A percentile compares a stretch with the other conserved stretches of the same genome.
Conservation (phyloP, 2,888 invertebrate genomes). For the Eupithecia pulchellata region DNA sequence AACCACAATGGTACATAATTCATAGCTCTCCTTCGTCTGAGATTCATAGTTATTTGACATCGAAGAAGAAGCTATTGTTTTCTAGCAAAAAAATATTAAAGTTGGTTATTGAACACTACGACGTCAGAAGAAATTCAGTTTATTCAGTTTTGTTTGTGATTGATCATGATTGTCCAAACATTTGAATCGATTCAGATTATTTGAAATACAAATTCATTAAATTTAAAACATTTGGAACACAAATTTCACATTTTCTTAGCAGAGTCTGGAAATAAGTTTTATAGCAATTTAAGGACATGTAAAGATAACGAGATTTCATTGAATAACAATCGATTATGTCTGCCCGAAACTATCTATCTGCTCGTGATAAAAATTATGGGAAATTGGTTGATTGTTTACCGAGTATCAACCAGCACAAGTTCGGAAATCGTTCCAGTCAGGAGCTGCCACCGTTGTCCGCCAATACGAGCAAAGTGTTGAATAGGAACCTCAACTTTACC, state of each 20-base stretch:
- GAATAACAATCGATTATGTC: conserved; percentile 69
- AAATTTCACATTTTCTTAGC: conserved; percentile 9
- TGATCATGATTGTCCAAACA: not conserved
- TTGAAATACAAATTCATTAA: conserved; percentile 3
- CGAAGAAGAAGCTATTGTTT: not conserved
- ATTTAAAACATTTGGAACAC: conserved; percentile 7
- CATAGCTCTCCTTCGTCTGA: no score
- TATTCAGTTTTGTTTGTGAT: no score
- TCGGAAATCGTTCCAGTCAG: conserved; percentile 61
- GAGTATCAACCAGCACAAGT: conserved; percentile 72
- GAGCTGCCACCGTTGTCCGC: conserved; percentile 72
- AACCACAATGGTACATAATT: no score
- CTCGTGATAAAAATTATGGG: conserved; percentile 71
- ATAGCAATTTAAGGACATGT: conserved; percentile 2
- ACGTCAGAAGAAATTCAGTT: not conserved
- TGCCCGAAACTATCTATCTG: conserved; percentile 76
- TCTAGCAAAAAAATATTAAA: not conserved
- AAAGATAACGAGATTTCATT: conserved; percentile 11
- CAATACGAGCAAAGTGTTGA: conserved; percentile 63
- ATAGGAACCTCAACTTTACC: conserved; percentile 73
- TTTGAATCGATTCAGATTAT: not conserved
- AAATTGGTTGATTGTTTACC: conserved; percentile 77
- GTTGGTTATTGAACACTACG: not conserved
- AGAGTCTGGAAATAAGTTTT: not conserved
- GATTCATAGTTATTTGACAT: no score